Base-by-base conservation (phyloP, 2,888 invertebrate species). In the Hetaerina titia region DNA sequence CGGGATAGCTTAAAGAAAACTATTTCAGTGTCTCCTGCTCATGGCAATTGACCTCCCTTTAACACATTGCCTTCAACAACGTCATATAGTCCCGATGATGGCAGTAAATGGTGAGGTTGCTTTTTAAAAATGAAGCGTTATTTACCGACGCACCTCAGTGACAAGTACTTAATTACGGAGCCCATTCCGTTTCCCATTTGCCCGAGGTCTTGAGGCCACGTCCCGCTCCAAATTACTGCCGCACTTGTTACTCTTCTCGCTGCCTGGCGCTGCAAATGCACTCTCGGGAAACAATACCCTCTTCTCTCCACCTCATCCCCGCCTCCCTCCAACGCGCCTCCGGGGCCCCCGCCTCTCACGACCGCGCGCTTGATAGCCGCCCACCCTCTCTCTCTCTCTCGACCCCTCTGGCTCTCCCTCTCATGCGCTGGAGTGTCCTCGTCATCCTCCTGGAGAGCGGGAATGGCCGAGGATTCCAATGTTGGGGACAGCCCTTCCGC, bases 141-240 rank as follows among this genome's bases (percentile, higher is more conserved):
- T 89, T 89, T 89, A 89, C 58, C 31, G 89, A 57, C 58, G 57
- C 45, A 45, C 89, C 58, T 89, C 58, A 57, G 17, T 58, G 89
- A 89, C 89, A 89, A 58, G 22, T 57, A 89, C 89, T 89, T 89
- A 89, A 89, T 89, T 89, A 89, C 89, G 19, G 58, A 89, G n/a
- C 22, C 89, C 56, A 89, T 89, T 89, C 57, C 89, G 57, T 89
- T 89, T 89, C 89, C 58, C 89, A 89, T 89, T 89, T 58, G 8
- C 58, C 57, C 89, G 58, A 11, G n/a, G 58, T n/a, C 89, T 25
- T 58, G 31, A 13, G n/a, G n/a, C 19, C 89, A n/a, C 13, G 19
- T 57, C 57, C 58, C 89, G 57, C 57, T 57, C 89, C 89, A 58
- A 15, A 89, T 15, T n/a, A 89, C 88, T 88, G 45, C 15, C 45